A percentile compares a stretch with the other conserved stretches of the same genome.
phyloP scores from a whole-genome alignment of 2,888 invertebrate species.

The Lymantria monacha region DNA sequence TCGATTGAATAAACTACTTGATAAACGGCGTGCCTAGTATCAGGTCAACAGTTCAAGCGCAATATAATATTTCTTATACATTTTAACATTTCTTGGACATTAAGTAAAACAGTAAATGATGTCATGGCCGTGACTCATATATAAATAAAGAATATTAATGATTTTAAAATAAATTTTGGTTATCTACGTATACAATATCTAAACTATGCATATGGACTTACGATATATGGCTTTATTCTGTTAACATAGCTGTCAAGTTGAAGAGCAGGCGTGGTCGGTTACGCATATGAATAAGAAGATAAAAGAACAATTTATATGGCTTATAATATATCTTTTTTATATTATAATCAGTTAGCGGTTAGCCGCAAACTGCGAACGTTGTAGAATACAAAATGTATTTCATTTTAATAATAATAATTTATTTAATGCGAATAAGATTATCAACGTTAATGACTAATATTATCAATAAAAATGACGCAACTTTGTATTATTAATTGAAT shows the following conservation, averaged over 20 bases:
- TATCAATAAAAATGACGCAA: too few species aligned
- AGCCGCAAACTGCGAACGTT: too few species aligned
- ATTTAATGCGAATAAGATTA: too few species aligned
- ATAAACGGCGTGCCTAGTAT: conserved; percentile 56
- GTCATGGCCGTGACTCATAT: conserved; percentile 72
- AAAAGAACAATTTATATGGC: conserved; percentile 8
- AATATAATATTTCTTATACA: conserved; percentile 71
- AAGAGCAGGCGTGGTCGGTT: conserved; percentile 39
- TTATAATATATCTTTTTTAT: background rate
- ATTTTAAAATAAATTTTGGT: conserved; percentile 49
- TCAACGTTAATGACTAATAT: too few species aligned
- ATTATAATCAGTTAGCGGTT: conserved; percentile 2
- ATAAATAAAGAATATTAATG: conserved; percentile 51
- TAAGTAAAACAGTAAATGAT: conserved; percentile 74
- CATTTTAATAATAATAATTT: too few species aligned
- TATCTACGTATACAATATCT: conserved; percentile 33
- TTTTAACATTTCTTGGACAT: conserved; percentile 67
- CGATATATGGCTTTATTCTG: conserved; percentile 28
- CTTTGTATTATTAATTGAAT: too few species aligned
- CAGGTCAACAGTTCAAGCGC: conserved; percentile 75
- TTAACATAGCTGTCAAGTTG: conserved; percentile 33
- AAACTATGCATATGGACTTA: conserved; percentile 21
- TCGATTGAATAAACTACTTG: conserved; percentile 48
- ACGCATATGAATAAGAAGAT: conserved; percentile 25
- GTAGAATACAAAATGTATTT: too few species aligned